Conservation (phyloP, 2,797 vertebrate species). For the Eleutherodactylus coqui region DNA sequence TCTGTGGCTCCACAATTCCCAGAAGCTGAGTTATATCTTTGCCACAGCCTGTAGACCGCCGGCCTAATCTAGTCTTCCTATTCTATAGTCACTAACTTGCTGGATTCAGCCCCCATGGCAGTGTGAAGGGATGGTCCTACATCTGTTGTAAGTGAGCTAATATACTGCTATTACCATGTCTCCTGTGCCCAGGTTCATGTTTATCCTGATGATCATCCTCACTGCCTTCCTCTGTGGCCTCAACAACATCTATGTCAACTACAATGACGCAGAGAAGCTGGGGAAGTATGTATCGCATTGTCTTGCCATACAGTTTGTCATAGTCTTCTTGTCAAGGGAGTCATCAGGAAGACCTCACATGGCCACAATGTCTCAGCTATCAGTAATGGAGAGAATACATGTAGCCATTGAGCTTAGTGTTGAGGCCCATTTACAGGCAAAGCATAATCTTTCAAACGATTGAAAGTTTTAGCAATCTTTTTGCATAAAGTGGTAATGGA, state of each 20-base stretch:
- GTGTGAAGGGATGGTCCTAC: neutral
- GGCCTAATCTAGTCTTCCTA: neutral
- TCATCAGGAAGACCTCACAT: neutral
- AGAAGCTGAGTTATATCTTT: too few relatives aligned
- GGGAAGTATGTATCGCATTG: conserved; percentile 77
- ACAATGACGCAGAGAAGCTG: conserved; percentile 80
- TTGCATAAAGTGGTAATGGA: too few relatives aligned
- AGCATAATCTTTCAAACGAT: too few relatives aligned
- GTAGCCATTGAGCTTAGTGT: neutral
- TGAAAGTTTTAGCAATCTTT: too few relatives aligned
- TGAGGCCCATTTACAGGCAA: too few relatives aligned
- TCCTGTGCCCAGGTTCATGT: conserved; percentile 83
- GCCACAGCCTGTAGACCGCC: neutral
- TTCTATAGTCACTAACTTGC: neutral
- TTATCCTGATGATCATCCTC: conserved; percentile 92
- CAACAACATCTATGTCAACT: conserved; percentile 91
- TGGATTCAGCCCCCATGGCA: neutral
- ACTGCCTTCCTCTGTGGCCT: conserved; percentile 91
- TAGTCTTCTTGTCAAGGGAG: neutral
- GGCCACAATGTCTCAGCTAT: too few relatives aligned
- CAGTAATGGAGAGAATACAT: neutral
- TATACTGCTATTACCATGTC: neutral
- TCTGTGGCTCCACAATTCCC: too few relatives aligned
- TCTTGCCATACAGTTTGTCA: neutral
- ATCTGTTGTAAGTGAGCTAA: neutral